Conservation (phyloP, 1,140 invertebrate genomes). For the Stegodyphus dumicola region DNA sequence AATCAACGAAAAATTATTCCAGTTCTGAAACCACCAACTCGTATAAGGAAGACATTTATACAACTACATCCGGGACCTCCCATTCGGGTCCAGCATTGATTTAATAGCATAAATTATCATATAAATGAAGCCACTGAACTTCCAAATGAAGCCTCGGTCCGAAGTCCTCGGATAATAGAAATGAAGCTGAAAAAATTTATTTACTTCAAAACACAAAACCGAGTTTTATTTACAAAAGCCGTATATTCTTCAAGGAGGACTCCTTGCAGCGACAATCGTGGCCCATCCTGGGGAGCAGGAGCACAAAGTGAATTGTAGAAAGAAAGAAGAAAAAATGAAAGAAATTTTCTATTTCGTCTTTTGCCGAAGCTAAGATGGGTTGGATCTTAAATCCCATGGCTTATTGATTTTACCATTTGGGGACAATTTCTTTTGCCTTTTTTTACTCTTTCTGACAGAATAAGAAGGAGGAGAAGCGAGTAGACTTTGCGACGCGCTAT, state of each 20-base stretch:
- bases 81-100: conserved; percentile 13
- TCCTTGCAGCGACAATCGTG: background rate
- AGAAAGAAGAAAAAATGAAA: background rate
- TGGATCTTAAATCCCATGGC: conserved; percentile 49
- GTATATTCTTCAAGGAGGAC: background rate
- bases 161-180: conserved; percentile 9
- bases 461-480: background rate
- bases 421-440: conserved; percentile 39
- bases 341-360: conserved; percentile 27
- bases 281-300: background rate
- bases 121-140: conserved; percentile 33
- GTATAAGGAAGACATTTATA: background rate
- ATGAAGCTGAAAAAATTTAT: conserved; percentile 50
- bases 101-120: conserved; percentile 58
- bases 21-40: background rate
- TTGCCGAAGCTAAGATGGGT: background rate
- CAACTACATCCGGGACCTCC: background rate
- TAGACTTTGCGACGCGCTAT: too few species aligned
- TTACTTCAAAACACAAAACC: conserved; percentile 33
- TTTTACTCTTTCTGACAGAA: conserved; percentile 18
- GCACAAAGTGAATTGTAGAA: background rate
- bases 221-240: conserved; percentile 43
- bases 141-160: conserved; percentile 13
- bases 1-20: too few species aligned
- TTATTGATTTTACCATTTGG: conserved; percentile 54